phyloP scores from a whole-genome alignment of 1,140 invertebrate species.

The Hycleus cichorii region DNA sequence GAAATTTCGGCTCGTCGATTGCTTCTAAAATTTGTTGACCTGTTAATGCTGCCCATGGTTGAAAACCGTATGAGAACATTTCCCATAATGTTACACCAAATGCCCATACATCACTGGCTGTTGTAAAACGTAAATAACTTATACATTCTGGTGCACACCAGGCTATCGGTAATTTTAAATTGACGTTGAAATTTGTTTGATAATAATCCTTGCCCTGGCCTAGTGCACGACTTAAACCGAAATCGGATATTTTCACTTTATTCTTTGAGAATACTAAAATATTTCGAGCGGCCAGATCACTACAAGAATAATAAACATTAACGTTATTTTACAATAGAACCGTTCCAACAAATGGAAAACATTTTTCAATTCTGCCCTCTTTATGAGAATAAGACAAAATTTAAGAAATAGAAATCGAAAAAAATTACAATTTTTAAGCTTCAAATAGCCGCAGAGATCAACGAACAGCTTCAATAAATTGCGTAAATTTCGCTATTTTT shows the following conservation, averaged over 20 bases:
- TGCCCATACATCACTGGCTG: constrained; percentile 95
- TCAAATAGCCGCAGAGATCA: too few relatives aligned
- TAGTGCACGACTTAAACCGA: constrained; percentile 90
- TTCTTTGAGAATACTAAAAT: constrained; percentile 93
- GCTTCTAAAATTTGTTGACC: constrained; percentile 94
- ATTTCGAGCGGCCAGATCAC: constrained; percentile 87
- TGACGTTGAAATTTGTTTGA: constrained; percentile 97
- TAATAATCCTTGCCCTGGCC: constrained; percentile 98
- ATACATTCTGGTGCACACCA: constrained; percentile 99
- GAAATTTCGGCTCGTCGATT: constrained; percentile 87
- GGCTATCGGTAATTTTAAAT: constrained; percentile 94
- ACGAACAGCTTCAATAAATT: too few relatives aligned
- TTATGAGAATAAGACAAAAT: too few relatives aligned
- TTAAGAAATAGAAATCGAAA: too few relatives aligned
- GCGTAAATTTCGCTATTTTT: too few relatives aligned
- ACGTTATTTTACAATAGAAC: too few relatives aligned
- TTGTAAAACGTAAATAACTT: constrained; percentile 91
- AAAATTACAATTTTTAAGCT: not conserved
- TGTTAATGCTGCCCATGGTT: constrained; percentile 93
- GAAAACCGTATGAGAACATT: constrained; percentile 97
- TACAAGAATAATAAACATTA: too few relatives aligned
- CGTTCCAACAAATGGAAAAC: too few relatives aligned
- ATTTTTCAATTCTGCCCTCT: too few relatives aligned
- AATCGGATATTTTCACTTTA: constrained; percentile 97
- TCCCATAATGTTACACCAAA: constrained; percentile 98